Evolutionary conservation across 2,888 invertebrate species (phyloP).

Genomic region (Therioaphis trifolii): DNA sequence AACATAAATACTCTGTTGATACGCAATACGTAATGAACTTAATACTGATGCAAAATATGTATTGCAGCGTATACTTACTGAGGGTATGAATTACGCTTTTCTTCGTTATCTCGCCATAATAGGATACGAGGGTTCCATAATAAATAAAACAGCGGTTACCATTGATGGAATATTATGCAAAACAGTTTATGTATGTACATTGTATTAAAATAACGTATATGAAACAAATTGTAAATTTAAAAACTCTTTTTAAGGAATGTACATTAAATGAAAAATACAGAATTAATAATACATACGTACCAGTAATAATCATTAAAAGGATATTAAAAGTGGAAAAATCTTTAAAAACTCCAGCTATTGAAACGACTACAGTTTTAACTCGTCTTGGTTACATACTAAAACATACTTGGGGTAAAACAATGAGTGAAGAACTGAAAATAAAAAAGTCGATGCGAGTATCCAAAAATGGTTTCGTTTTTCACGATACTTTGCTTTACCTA

Average conservation of each 20-base stretch:
- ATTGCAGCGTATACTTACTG: constrained; percentile 33
- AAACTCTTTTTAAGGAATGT: constrained; percentile 24
- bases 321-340: background rate
- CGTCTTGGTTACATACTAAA: constrained; percentile 40
- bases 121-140: constrained; percentile 34
- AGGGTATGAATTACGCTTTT: constrained; percentile 45
- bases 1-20: too few species aligned
- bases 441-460: constrained; percentile 7
- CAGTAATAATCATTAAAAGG: constrained; percentile 22
- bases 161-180: constrained; percentile 46
- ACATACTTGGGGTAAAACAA: constrained; percentile 33
- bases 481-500: background rate
- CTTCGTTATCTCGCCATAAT: constrained; percentile 40
- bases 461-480: constrained; percentile 1
- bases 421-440: background rate
- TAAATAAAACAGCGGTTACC: constrained; percentile 31
- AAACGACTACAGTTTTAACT: constrained; percentile 23
- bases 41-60: too few species aligned
- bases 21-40: too few species aligned
- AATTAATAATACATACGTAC: background rate
- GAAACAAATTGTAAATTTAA: background rate
- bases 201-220: too few species aligned
- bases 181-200: constrained; percentile 30
- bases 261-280: constrained; percentile 16
- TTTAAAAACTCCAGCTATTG: background rate